Base-by-base conservation (phyloP, 2,113 vertebrate species). In the Nyctibius bracteatus region DNA sequence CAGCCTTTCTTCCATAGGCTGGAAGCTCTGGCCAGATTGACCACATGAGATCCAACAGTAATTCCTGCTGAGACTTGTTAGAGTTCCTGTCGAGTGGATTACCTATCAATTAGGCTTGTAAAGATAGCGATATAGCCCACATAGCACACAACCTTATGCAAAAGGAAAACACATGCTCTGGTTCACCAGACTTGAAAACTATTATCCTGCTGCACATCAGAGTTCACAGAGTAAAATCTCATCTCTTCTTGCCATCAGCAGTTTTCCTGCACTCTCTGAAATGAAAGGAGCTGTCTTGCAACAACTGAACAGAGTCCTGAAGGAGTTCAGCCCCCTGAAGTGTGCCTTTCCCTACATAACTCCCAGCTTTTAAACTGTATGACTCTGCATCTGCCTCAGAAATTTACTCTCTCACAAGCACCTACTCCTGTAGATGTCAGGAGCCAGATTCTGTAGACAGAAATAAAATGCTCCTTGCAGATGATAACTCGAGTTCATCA, bases 11-110 rank as follows among this genome's bases (percentile, higher is more conserved):
- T 25, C 99, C 99, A 5, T 99, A 99, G 24, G 99, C 99, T 41
- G 99, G 99, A 20, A 99, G 99, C 41, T 99, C 99, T 22, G 99
- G 99, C 99, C 99, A 99, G 95, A 99, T 99, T 28, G 99, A 99
- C 99, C 99, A 99, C 96, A 99, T 99, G 84, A 99, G 98, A 91
- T 99, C 99, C 58, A 99, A 97, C 51, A 99, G 98, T 31, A 99
- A 97, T 79, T 99, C 99, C 94, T 99, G 99, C 66, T 99, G 99
- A 75, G 99, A 98, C 96, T 99, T 99, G 97, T 98, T 99, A 12
- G 99, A 99, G 97, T 99, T 99, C 96, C 99, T 99, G 71, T 72
- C 44, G 46, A 52, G 67, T 28, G 88, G 73, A 91, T 12, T 8
- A 91, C 74, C 39, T 61, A 71, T 74, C 44, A 70, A 4, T 67